Conservation (phyloP, 2,797 vertebrate genomes). For the Danio albolineatus region DNA sequence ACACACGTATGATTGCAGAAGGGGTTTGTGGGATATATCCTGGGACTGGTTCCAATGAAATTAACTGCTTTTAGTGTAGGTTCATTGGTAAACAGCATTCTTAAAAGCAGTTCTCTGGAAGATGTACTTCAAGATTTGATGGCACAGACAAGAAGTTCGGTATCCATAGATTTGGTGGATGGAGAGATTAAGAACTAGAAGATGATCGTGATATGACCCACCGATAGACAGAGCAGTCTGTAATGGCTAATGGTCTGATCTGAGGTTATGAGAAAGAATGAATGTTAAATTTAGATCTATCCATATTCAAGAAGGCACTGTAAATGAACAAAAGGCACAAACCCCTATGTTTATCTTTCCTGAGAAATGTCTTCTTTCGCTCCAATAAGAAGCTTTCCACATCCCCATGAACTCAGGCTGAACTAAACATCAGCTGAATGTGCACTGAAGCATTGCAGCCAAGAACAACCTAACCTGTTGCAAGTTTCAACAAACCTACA, state of each 20-base stretch:
- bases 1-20: conserved; percentile 8
- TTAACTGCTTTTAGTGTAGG: background rate
- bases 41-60: conserved; percentile 38
- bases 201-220: background rate
- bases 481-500: conserved; percentile 11
- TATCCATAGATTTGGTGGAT: conserved; percentile 16
- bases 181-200: conserved; percentile 40
- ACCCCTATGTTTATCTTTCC: background rate
- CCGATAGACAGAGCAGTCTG: conserved; percentile 16
- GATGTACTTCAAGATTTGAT: conserved; percentile 6
- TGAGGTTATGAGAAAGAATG: background rate
- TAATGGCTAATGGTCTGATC: background rate
- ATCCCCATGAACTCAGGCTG: conserved; percentile 11
- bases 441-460: background rate
- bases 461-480: conserved; percentile 9
- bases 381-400: background rate
- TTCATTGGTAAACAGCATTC: conserved; percentile 20
- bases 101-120: conserved; percentile 8
- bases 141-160: conserved; percentile 36
- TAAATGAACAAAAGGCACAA: conserved; percentile 3
- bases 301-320: conserved; percentile 18
- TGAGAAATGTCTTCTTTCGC: background rate
- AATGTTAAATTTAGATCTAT: background rate
- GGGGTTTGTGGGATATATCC: conserved; percentile 37
- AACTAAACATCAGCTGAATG: conserved; percentile 15